Conservation (phyloP, 2,888 invertebrate genomes). For the Coecobrya sp. region DNA sequence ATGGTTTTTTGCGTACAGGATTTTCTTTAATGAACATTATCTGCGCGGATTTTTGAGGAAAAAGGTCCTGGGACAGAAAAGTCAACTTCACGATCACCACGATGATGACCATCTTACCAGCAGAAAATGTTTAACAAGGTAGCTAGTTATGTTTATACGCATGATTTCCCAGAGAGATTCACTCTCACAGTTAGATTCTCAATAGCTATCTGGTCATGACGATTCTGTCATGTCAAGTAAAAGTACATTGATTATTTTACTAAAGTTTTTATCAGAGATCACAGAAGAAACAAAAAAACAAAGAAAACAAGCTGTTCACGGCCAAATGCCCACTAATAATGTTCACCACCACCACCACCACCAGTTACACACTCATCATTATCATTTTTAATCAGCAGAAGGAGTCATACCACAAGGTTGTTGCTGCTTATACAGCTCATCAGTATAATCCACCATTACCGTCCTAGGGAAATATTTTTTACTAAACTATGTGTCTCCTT, state of each 20-base stretch:
- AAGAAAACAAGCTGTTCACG: conserved; percentile 49
- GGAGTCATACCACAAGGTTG: conserved; percentile 60
- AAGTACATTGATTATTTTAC: conserved; percentile 74
- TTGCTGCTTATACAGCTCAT: conserved; percentile 48
- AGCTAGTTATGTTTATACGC: conserved; percentile 26
- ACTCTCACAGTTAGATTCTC: conserved; percentile 30
- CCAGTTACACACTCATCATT: conserved; percentile 78
- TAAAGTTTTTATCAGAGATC: conserved; percentile 47
- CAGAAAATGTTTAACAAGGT: conserved; percentile 30
- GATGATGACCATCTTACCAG: conserved; percentile 20
- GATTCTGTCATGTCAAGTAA: conserved; percentile 77
- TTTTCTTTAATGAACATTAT: conserved; percentile 68
- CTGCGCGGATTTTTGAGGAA: conserved; percentile 51
- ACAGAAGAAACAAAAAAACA: conserved; percentile 34
- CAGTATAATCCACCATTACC: conserved; percentile 9
- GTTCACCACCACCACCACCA: conserved; percentile 61
- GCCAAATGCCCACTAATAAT: conserved; percentile 66
- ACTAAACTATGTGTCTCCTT: conserved; percentile 16
- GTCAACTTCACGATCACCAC: conserved; percentile 39
- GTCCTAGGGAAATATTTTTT: conserved; percentile 56
- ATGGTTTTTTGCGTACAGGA: conserved; percentile 38
- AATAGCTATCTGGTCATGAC: conserved; percentile 70
- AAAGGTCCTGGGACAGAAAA: conserved; percentile 78
- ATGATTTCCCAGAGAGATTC: conserved; percentile 21
- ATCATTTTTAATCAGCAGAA: conserved; percentile 80